These are phyloP conservation scores for Pardosa pseudoannulata DNA, from an alignment of 2,888 invertebrate genomes.

Conservation along the genomic window DNA sequence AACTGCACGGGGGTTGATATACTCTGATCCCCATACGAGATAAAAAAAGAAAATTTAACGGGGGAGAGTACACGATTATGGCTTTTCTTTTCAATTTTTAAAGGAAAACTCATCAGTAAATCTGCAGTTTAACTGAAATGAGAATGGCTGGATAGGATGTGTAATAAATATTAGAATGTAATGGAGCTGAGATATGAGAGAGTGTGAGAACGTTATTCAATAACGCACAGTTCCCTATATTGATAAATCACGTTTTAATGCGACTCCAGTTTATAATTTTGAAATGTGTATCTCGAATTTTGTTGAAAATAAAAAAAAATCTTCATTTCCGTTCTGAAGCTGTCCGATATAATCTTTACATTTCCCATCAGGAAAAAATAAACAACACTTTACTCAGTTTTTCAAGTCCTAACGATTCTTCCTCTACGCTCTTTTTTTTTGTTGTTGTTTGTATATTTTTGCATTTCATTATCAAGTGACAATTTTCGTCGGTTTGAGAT, in stretches of 20 bases:
- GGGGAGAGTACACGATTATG: background rate
- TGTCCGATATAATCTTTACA: too few relatives aligned
- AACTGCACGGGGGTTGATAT: background rate
- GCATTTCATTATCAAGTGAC: too few relatives aligned
- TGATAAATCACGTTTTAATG: background rate
- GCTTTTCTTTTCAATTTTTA: background rate
- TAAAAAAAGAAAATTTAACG: background rate
- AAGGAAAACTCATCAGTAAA: background rate
- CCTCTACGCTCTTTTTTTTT: background rate
- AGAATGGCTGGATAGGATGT: background rate
- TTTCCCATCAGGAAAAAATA: too few relatives aligned
- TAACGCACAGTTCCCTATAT: too few relatives aligned
- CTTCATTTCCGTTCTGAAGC: background rate
- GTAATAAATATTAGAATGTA: background rate
- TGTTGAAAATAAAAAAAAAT: background rate
- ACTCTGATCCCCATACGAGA: background rate
- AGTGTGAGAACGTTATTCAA: too few relatives aligned
- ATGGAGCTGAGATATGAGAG: background rate
- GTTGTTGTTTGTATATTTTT: background rate
- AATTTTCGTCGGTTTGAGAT: background rate
- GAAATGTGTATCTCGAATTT: background rate
- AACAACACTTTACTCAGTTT: too few relatives aligned
- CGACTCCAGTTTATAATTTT: background rate
- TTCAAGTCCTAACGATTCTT: too few relatives aligned
- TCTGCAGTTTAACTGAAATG: background rate